Conservation (phyloP, 2,888 invertebrate genomes). For the Octodonta nipae region DNA sequence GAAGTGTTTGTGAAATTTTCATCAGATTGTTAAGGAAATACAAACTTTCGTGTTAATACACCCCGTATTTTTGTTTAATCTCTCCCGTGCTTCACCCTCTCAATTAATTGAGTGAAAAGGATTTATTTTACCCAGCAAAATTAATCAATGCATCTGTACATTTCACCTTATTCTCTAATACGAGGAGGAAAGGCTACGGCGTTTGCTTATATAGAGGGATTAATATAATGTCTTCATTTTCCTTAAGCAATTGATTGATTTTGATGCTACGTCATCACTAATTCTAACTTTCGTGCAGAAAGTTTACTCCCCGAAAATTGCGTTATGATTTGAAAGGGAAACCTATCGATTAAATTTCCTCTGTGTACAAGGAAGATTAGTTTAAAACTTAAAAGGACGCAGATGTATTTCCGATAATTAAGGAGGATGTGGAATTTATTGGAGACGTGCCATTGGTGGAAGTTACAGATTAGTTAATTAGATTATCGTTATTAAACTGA, state of each 20-base stretch:
- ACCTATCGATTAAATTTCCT: slow-evolving; percentile 10
- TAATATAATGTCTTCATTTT: slow-evolving; percentile 25
- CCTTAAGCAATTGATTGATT: slow-evolving; percentile 24
- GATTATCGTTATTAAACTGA: too few relatives aligned
- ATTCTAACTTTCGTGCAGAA: slow-evolving; percentile 12
- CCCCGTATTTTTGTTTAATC: too few relatives aligned
- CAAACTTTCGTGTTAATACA: too few relatives aligned
- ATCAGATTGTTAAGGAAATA: too few relatives aligned
- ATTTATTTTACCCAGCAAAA: slow-evolving; percentile 16
- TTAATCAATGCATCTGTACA: slow-evolving; percentile 25
- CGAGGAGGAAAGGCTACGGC: slow-evolving; percentile 2
- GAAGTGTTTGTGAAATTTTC: too few relatives aligned
- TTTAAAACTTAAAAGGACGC: background rate
- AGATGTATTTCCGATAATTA: background rate
- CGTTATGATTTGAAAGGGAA: slow-evolving; percentile 13
- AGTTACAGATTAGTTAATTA: too few relatives aligned
- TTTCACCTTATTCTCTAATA: slow-evolving; percentile 23
- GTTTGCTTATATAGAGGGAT: slow-evolving; percentile 8
- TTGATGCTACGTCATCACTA: slow-evolving; percentile 17
- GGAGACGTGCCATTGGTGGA: background rate
- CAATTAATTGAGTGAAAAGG: slow-evolving; percentile 12
- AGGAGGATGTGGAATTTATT: background rate
- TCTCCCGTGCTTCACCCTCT: slow-evolving; percentile 5
- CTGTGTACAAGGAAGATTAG: background rate
- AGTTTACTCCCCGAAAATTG: slow-evolving; percentile 12